phyloP scores from a whole-genome alignment of 2,888 invertebrate genomes.

The Sphecodes monilicornis region DNA sequence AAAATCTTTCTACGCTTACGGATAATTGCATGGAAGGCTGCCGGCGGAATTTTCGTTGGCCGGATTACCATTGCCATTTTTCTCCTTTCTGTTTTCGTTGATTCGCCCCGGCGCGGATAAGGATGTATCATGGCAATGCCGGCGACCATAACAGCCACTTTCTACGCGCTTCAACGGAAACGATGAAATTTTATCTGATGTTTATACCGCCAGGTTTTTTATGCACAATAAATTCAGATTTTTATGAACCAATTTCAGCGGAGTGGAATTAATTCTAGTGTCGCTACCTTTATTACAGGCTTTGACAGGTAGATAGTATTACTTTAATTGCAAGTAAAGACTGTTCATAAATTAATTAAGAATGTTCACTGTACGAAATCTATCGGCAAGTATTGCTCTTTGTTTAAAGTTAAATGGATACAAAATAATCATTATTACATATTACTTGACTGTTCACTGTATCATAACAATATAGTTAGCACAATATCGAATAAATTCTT shows the following conservation, averaged over 20 bases:
- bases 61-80: not conserved
- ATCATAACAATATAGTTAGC: too few species aligned
- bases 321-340: too few species aligned
- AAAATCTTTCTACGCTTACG: constrained; percentile 22
- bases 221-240: not conserved
- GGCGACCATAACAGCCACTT: not conserved
- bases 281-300: not conserved
- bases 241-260: constrained; percentile 1
- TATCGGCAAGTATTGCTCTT: too few species aligned
- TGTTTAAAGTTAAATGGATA: too few species aligned
- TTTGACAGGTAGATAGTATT: not conserved
- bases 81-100: not conserved
- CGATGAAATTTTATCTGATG: not conserved
- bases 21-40: constrained; percentile 44
- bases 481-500: too few species aligned
- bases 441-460: too few species aligned
- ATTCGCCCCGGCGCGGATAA: not conserved
- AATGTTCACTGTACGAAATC: too few species aligned
- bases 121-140: not conserved
- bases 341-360: too few species aligned
- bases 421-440: too few species aligned
- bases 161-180: not conserved
- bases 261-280: not conserved
- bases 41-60: constrained; percentile 7
- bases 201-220: not conserved